These are phyloP conservation scores for Clavelina lepadiformis DNA, from an alignment of 23 tunicate species.

Conservation along the genomic window DNA sequence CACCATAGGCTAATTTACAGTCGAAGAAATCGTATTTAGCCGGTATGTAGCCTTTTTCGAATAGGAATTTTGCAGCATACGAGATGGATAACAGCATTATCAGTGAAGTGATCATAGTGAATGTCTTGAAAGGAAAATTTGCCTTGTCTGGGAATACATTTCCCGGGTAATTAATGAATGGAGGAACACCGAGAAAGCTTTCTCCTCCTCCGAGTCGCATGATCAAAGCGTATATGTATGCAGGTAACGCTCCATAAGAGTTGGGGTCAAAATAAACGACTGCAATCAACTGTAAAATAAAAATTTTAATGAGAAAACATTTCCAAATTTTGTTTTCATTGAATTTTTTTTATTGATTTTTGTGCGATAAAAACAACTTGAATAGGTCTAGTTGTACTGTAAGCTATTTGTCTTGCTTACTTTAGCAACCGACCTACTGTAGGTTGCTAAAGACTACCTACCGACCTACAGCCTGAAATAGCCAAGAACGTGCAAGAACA, in stretches of 20 bases:
- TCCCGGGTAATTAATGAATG: slow-evolving; percentile 68
- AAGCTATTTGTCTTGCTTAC: too few species aligned
- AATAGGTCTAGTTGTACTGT: too few species aligned
- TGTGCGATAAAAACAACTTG: too few species aligned
- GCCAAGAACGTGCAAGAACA: neutral
- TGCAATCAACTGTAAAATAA: slow-evolving; percentile 38
- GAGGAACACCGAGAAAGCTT: slow-evolving; percentile 27
- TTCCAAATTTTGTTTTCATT: too few species aligned
- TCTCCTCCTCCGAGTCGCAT: slow-evolving; percentile 85
- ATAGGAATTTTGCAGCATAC: slow-evolving; percentile 12
- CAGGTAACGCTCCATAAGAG: slow-evolving; percentile 65
- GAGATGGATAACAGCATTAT: slow-evolving; percentile 32
- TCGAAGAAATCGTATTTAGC: slow-evolving; percentile 39
- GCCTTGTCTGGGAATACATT: slow-evolving; percentile 16
- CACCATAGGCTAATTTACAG: slow-evolving; percentile 60
- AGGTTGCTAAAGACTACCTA: too few species aligned
- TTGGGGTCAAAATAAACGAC: slow-evolving; percentile 68
- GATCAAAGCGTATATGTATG: slow-evolving; percentile 34
- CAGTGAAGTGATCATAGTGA: slow-evolving; percentile 50
- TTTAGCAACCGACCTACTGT: too few species aligned
- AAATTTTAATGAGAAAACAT: neutral
- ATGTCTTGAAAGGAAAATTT: slow-evolving; percentile 76
- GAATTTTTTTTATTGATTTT: too few species aligned
- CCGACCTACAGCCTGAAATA: neutral
- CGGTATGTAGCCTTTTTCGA: slow-evolving; percentile 29